Conservation (phyloP, 1,140 invertebrate species). For the Scaptomyza hsui region DNA sequence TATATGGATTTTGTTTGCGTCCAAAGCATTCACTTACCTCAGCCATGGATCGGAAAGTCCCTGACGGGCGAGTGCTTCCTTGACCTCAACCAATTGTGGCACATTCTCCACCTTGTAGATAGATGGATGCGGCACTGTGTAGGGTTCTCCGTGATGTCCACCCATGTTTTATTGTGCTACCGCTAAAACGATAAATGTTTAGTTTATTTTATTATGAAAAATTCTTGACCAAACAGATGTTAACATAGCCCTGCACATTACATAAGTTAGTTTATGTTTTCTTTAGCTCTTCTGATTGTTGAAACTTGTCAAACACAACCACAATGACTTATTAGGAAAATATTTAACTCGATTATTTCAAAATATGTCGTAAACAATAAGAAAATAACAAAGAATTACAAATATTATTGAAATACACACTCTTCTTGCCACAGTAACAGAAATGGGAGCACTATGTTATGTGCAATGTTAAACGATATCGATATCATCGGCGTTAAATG, state of each 20-base stretch:
- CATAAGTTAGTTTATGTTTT: conserved; percentile 61
- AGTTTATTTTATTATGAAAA: conserved; percentile 5
- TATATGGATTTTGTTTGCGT: neutral
- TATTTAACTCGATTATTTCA: neutral
- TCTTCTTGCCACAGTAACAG: conserved; percentile 19
- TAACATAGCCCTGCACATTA: conserved; percentile 60
- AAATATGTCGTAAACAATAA: conserved; percentile 1
- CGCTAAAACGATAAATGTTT: conserved; percentile 16
- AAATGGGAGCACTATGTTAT: conserved; percentile 12
- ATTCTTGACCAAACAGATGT: conserved; percentile 19
- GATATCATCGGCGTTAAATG: neutral
- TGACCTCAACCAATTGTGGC: conserved; percentile 86
- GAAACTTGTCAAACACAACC: neutral
- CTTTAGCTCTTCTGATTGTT: neutral
- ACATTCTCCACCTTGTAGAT: conserved; percentile 90
- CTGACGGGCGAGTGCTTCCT: conserved; percentile 86
- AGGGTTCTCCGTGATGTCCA: conserved; percentile 84
- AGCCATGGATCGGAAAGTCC: conserved; percentile 93
- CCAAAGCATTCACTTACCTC: conserved; percentile 84
- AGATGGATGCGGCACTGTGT: conserved; percentile 88
- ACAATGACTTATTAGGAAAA: neutral
- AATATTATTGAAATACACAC: conserved; percentile 24
- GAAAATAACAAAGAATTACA: neutral
- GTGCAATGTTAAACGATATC: neutral
- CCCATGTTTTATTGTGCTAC: conserved; percentile 84